Conservation (phyloP, 2,888 invertebrate species). For the Leptopilina syphax region DNA sequence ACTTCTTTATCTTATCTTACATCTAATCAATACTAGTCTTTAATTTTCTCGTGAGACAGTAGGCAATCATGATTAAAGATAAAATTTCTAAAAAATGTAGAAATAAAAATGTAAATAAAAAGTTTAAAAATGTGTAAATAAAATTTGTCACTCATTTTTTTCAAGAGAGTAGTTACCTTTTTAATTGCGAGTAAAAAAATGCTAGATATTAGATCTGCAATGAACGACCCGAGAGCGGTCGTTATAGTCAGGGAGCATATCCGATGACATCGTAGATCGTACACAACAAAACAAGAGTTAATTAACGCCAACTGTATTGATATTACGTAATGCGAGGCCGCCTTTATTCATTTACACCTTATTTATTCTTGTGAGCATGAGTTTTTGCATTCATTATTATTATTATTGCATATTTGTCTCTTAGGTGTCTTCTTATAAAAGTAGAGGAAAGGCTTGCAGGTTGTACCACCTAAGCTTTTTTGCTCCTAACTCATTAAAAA, state of each 20-base stretch:
- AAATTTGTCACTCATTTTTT: background rate
- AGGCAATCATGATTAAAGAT: conserved; percentile 10
- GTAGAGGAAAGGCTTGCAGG: no score
- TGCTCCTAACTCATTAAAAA: no score
- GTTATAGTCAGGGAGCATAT: conserved; percentile 10
- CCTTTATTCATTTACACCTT: conserved; percentile 26
- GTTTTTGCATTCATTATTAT: background rate
- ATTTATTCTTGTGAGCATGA: conserved; percentile 7
- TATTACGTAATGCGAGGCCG: conserved; percentile 29
- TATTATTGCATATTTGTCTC: background rate
- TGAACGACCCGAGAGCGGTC: conserved; percentile 32
- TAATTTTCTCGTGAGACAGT: conserved; percentile 5
- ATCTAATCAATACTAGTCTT: conserved; percentile 21
- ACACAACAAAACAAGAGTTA: conserved; percentile 31
- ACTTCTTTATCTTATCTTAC: conserved; percentile 27
- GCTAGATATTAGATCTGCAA: conserved; percentile 23
- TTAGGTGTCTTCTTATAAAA: background rate
- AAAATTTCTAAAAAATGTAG: background rate
- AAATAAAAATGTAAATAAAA: background rate
- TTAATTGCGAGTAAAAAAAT: conserved; percentile 1
- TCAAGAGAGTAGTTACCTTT: conserved; percentile 5
- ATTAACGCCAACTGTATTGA: conserved; percentile 15
- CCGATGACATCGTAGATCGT: conserved; percentile 35
- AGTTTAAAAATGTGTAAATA: background rate
- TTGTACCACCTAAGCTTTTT: no score